Conservation (phyloP, 1,140 invertebrate genomes). For the Thaumetopoea pityocampa region DNA sequence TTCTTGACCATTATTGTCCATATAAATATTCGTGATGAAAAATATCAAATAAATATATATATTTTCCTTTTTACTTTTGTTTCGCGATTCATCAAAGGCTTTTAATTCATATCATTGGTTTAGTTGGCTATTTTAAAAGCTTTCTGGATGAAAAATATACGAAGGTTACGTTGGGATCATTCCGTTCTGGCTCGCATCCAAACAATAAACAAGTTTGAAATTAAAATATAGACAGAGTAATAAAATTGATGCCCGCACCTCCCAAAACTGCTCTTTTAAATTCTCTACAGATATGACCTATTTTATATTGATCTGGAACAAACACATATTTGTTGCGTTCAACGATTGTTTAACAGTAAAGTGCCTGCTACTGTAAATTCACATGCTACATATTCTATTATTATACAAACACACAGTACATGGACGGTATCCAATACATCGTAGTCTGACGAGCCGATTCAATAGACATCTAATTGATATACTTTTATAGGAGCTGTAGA, state of each 20-base stretch:
- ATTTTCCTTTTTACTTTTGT: too few species aligned
- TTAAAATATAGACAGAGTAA: conserved; percentile 8
- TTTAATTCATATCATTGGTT: too few species aligned
- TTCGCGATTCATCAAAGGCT: too few species aligned
- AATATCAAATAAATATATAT: too few species aligned
- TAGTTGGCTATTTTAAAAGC: too few species aligned
- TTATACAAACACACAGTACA: not conserved
- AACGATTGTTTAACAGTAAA: conserved; percentile 11
- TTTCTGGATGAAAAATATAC: too few species aligned
- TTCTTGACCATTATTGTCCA: too few species aligned
- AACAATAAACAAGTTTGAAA: conserved; percentile 8
- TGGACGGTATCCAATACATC: conserved; percentile 31
- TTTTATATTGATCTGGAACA: conserved; percentile 9
- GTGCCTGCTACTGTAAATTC: conserved; percentile 9
- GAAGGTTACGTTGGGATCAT: too few species aligned
- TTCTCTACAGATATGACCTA: conserved; percentile 10
- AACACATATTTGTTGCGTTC: conserved; percentile 3
- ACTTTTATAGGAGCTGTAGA: conserved; percentile 5
- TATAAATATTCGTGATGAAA: too few species aligned
- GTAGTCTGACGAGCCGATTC: conserved; percentile 9
- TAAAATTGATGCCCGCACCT: conserved; percentile 13
- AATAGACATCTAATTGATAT: conserved; percentile 2
- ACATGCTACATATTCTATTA: not conserved
- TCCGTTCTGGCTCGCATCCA: conserved; percentile 8
- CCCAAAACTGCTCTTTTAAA: conserved; percentile 17